These are phyloP conservation scores for Formica selysi DNA, from an alignment of 1,140 invertebrate species.

Conservation along the genomic window DNA sequence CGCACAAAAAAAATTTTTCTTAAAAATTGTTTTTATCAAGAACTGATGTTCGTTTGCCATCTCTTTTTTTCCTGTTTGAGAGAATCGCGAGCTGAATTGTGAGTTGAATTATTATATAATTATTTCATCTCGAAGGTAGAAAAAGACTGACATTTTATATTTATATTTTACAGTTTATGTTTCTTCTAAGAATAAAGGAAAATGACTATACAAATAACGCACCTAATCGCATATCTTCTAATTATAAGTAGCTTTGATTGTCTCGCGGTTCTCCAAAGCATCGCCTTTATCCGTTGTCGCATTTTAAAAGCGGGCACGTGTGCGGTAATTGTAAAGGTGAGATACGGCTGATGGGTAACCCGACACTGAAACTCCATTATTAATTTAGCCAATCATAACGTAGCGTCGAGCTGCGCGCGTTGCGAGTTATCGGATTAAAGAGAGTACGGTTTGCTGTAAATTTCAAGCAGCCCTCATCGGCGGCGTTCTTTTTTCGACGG, in stretches of 20 bases:
- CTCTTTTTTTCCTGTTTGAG: neutral
- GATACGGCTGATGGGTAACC: constrained; percentile 46
- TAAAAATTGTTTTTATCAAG: neutral
- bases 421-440: constrained; percentile 58
- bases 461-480: constrained; percentile 34
- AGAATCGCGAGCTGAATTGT: neutral
- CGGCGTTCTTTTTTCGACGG: constrained; percentile 44
- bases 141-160: neutral
- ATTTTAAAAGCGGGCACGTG: constrained; percentile 38
- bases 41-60: neutral
- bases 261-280: neutral
- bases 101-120: neutral
- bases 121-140: too few species aligned
- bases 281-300: constrained; percentile 18
- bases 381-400: constrained; percentile 61
- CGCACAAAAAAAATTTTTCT: neutral
- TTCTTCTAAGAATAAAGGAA: neutral
- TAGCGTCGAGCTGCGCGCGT: constrained; percentile 5
- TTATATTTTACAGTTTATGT: neutral
- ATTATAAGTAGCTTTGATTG: constrained; percentile 1
- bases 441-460: constrained; percentile 57
- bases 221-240: neutral
- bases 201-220: neutral
- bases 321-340: constrained; percentile 44
- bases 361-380: constrained; percentile 57